phyloP scores from a whole-genome alignment of 2,113 vertebrate genomes.

The Pampusana beccarii region DNA sequence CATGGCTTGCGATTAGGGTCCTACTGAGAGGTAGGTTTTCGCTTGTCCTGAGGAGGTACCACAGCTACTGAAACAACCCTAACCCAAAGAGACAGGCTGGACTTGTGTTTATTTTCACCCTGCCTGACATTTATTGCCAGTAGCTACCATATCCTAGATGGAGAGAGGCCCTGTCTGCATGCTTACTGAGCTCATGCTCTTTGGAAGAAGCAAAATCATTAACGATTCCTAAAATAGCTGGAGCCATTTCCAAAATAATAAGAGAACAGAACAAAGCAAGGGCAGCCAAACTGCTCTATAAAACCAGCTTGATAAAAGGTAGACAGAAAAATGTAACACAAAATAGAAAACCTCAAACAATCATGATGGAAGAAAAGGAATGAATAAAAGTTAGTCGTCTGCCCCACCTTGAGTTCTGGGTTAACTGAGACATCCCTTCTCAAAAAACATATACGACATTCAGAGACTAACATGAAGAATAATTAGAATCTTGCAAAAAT shows the following conservation, averaged over 20 bases:
- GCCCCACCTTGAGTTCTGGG: not conserved
- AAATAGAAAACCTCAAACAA: not conserved
- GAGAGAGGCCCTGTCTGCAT: not conserved
- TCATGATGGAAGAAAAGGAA: not conserved
- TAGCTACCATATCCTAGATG: not conserved
- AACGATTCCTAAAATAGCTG: not conserved
- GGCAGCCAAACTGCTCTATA: not conserved
- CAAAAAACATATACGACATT: accelerated
- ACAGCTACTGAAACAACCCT: not conserved
- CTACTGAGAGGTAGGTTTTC: not conserved
- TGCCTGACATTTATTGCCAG: not conserved
- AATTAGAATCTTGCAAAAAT: not conserved
- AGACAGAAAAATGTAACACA: not conserved
- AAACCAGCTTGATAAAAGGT: not conserved
- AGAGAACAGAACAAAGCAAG: not conserved
- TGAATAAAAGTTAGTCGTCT: not conserved
- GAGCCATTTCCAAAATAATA: not conserved
- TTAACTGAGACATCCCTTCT: not conserved
- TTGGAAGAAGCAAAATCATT: not conserved
- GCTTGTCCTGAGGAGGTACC: not conserved
- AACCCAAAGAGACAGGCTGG: not conserved
- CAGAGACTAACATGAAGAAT: not conserved
- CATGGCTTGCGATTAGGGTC: not conserved
- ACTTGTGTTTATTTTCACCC: not conserved
- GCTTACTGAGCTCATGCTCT: not conserved